phyloP scores from a whole-genome alignment of 1,140 invertebrate species.

The Cheumatopsyche charites region DNA sequence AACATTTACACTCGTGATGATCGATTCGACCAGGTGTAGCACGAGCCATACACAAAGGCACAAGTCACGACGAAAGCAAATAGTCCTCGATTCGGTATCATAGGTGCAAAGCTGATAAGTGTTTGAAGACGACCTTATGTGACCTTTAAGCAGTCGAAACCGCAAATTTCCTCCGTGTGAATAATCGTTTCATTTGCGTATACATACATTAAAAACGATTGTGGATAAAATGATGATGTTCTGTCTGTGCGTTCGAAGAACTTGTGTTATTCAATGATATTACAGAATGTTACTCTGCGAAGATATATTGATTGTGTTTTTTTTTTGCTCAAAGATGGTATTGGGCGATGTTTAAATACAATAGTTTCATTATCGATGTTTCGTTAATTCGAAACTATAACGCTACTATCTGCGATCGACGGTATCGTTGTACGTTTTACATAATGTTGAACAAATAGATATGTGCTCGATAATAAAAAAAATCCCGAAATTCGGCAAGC shows the following conservation, averaged over 20 bases:
- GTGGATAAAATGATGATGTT: too few relatives aligned
- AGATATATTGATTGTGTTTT: too few relatives aligned
- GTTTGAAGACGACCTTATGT: not conserved
- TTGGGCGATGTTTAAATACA: not conserved
- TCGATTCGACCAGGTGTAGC: too few relatives aligned
- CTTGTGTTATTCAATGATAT: too few relatives aligned
- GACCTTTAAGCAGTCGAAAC: not conserved
- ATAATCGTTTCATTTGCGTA: not conserved
- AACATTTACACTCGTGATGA: not conserved
- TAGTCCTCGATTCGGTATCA: not conserved
- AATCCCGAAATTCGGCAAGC: too few relatives aligned
- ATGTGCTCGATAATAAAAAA: too few relatives aligned
- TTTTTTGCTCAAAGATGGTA: not conserved
- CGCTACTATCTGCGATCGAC: too few relatives aligned
- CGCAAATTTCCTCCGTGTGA: conserved; percentile 3
- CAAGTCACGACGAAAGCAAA: conserved; percentile 4
- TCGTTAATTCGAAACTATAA: too few relatives aligned
- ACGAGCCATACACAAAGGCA: not conserved
- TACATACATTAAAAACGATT: not conserved
- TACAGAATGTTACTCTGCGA: too few relatives aligned
- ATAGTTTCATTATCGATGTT: not conserved
- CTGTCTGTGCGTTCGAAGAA: too few relatives aligned
- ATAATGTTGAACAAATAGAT: too few relatives aligned
- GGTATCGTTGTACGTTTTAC: too few relatives aligned
- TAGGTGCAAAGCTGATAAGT: conserved; percentile 7